Base-by-base conservation (phyloP, 2,113 vertebrate genomes). In the Loxodonta africana region DNA sequence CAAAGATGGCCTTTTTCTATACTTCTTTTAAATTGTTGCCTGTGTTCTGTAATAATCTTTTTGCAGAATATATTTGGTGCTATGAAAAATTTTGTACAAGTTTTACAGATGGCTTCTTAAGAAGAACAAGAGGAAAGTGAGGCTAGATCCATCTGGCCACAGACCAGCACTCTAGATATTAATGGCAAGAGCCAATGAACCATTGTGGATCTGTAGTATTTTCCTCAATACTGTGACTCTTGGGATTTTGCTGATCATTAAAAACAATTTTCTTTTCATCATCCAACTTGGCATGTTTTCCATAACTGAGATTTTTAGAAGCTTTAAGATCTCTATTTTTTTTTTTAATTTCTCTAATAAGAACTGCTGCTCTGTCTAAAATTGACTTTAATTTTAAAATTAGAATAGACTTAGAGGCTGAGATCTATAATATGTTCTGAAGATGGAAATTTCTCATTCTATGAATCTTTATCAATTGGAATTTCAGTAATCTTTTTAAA, bases 251-350 rank as follows among this genome's bases (percentile, higher is more conserved):
- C 7, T 87, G 33, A 51, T 11, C 81, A 95, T 80, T 95, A 93
- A 83, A 92, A 93, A 69, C 4, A n/a, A 69, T 57, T 94, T 65
- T 93, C 21, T 86, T 85, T 94, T 90, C n/a, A 90, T 90, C n/a
- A 90, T 60, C 69, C 71, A 76, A 91, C 83, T 90, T 94, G 63
- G 3, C 11, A 67, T 83, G 77, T 67, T 76, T 76, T 17, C 30
- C 25, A 93, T 85, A 89, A 86, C 3, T 80, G 28, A 2, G 37
- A 71, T 96, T 95, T 67, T 80, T 1, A 83, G 21, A 95, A 83
- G 15, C 10, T 46, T 67, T 83, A 91, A 93, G 53, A 85, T 23
- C 44, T 12, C 60, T 28, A 37, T 37, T 37, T 93, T 7, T 53
- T 69, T 81, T 94, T 90, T 83, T 46, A 57, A 74, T 57, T 94